Evolutionary conservation across 2,797 vertebrate genomes (phyloP).

Genomic region (Pagetopsis macropterus): DNA sequence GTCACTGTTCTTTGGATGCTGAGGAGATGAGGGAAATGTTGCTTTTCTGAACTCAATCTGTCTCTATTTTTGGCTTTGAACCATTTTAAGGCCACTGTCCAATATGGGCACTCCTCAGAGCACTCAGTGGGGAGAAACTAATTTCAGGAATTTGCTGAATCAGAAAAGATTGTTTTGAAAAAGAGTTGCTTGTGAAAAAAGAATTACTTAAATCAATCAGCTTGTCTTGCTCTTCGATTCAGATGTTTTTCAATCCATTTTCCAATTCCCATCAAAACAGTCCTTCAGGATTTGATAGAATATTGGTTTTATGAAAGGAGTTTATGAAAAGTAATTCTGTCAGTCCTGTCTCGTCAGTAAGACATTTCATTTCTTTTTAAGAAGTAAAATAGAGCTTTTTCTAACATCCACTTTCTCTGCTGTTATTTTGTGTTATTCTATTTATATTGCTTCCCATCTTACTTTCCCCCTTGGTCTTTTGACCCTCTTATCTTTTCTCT

Average conservation of each 20-base stretch:
- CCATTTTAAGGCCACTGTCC: constrained; percentile 27
- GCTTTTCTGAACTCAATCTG: constrained; percentile 31
- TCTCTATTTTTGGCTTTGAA: constrained; percentile 29
- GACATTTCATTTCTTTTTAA: constrained; percentile 25
- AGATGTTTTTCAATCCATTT: constrained; percentile 7
- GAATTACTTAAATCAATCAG: not conserved
- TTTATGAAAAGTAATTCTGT: constrained; percentile 39
- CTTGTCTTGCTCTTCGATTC: constrained; percentile 21
- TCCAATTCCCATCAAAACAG: constrained; percentile 33
- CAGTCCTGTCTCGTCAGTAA: constrained; percentile 21
- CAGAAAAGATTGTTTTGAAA: constrained; percentile 5
- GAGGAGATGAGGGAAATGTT: constrained; percentile 15
- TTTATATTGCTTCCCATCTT: not conserved
- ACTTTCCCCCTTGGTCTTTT: not conserved
- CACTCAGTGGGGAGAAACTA: not conserved
- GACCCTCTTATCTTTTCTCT: not conserved
- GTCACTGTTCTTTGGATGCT: constrained; percentile 25
- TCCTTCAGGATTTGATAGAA: constrained; percentile 29
- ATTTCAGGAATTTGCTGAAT: not conserved
- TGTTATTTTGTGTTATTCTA: not conserved
- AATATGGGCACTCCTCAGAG: constrained; percentile 20
- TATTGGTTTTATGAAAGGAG: constrained; percentile 31
- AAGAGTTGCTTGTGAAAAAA: not conserved
- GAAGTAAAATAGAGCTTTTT: not conserved
- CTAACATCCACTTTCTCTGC: not conserved